phyloP scores from a whole-genome alignment of 2,888 invertebrate genomes.

The Scaeva pyrastri region DNA sequence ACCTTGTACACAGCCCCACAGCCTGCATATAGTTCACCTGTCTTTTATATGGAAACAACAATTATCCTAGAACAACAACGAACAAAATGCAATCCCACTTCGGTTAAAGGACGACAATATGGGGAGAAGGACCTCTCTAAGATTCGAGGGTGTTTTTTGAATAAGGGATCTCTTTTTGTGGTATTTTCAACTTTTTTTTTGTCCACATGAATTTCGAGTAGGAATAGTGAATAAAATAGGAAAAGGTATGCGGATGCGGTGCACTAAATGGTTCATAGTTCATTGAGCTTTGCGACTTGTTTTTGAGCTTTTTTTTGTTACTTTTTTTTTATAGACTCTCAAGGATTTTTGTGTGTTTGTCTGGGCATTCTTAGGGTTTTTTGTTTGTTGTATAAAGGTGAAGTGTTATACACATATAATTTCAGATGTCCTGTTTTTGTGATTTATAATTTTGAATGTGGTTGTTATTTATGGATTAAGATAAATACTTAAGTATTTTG shows the following conservation, averaged over 20 bases:
- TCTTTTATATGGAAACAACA: conserved; percentile 23
- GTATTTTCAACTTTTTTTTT: conserved; percentile 6
- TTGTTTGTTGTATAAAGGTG: too few relatives aligned
- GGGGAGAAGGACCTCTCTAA: conserved; percentile 25
- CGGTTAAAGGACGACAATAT: conserved; percentile 53
- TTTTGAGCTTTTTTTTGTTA: too few relatives aligned
- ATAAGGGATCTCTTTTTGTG: conserved; percentile 7
- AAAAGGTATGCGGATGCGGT: conserved; percentile 50
- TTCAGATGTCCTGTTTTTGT: conserved; percentile 14
- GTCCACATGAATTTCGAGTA: conserved; percentile 1
- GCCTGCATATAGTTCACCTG: conserved; percentile 39
- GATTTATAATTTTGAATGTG: conserved; percentile 45
- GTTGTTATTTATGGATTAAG: conserved; percentile 57
- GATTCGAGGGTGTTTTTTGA: conserved; percentile 1
- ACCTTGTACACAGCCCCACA: too few relatives aligned
- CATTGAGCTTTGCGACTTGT: conserved; percentile 51
- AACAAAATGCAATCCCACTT: conserved; percentile 33
- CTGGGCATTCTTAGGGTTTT: not conserved
- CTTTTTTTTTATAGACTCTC: conserved; percentile 15
- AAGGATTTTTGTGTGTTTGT: conserved; percentile 17
- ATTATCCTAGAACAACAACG: not conserved
- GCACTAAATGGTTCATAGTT: conserved; percentile 58
- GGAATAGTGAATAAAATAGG: conserved; percentile 32
- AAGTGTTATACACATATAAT: not conserved
- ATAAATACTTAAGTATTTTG: conserved; percentile 28